A percentile compares a stretch with the other conserved stretches of the same genome.
These are phyloP conservation scores for Drosophila cyrtoloma DNA, from an alignment of 2,888 invertebrate genomes.

Conservation along the genomic window DNA sequence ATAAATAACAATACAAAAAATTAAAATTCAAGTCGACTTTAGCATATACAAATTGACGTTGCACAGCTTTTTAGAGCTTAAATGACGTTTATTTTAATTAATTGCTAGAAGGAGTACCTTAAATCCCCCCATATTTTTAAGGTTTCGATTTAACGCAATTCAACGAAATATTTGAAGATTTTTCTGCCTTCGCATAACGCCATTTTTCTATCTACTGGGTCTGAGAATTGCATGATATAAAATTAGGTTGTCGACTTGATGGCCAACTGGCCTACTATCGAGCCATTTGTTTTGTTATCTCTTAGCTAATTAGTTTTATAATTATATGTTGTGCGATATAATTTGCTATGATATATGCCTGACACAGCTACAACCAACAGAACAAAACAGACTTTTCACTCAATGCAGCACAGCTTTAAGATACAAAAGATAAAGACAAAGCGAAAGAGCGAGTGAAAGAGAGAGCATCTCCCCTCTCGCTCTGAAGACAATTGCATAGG, in stretches of 20 bases:
- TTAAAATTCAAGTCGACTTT: conserved; percentile 30
- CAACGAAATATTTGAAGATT: neutral
- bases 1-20: conserved; percentile 32
- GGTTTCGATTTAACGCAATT: neutral
- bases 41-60: conserved; percentile 36
- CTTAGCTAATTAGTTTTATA: conserved; percentile 76
- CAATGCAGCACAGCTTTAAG: conserved; percentile 34
- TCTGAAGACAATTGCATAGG: conserved; percentile 67
- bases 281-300: conserved; percentile 61
- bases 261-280: conserved; percentile 1
- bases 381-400: neutral
- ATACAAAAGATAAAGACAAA: neutral
- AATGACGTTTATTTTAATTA: neutral
- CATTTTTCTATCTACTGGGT: neutral
- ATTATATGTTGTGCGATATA: conserved; percentile 61
- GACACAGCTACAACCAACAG: conserved; percentile 33
- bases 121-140: neutral
- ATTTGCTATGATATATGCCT: conserved; percentile 65
- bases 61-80: neutral
- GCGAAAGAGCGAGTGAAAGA: neutral
- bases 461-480: neutral
- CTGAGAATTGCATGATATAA: neutral
- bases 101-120: neutral
- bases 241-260: conserved; percentile 3
- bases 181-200: neutral